Evolutionary conservation across 1,140 invertebrate species (phyloP), one percentile per base, ranked within the genome.

Genomic region (Metaphire vulgaris): DNA sequence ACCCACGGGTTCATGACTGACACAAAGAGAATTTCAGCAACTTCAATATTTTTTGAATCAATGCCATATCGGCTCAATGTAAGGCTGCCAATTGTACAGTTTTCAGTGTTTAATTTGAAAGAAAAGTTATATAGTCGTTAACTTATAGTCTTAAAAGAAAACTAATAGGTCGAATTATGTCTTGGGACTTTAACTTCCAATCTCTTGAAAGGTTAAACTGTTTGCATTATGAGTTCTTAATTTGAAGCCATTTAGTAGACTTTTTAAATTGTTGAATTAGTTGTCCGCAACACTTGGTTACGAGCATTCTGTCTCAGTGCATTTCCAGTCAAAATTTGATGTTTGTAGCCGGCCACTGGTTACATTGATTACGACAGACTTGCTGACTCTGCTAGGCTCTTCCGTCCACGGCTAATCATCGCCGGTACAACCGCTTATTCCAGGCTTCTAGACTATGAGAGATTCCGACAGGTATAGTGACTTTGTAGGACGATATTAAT

Each of bases 31-130:
- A 94, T 99, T 31, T 99, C 96, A 0, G 96, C 96, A 1, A 97
- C 96, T 0, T 97, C 96, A 0, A 92, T 98, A 64, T 99, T 96
- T 88, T 99, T 99, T 85, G 96, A 99, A 88, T 97, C 95, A 21
- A 94, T 98, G 92, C 96, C 96, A 1, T 99, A 99, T 83, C 98
- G 97, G 87, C 91, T 97, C 21, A 75, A 78, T 41, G 77, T 78
- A 31, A 71, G 77, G 21, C 12, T 68, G 12, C 31, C 2, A 12
- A 6, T 29, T 68, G 16, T 2, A 1, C 30, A 28, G 67, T 65
- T 65, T 29, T 68, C 2, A 21, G 6, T 68, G 12, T 26, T 29
- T 68, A 68, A 15, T 30, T 21, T 15, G 67, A 29, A 14, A 26
- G 28, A 29, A 68, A 68, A 68, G 21, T 21, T 21, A 68, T 65